phyloP scores from a whole-genome alignment of 2,797 vertebrate species.

The Cottoperca gobio region DNA sequence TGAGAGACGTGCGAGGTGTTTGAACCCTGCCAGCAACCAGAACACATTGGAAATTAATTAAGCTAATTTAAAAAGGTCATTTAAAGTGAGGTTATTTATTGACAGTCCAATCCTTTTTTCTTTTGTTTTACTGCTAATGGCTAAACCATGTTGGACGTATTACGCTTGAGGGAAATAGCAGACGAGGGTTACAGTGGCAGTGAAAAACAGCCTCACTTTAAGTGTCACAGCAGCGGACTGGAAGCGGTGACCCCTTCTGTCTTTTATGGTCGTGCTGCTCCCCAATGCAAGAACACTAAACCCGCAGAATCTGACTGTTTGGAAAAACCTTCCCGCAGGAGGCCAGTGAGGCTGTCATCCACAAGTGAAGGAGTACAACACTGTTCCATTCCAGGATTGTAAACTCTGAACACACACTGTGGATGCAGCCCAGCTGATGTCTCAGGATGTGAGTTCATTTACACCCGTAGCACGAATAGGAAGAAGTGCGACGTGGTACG shows the following conservation, averaged over 20 bases:
- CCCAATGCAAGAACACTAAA: conserved; percentile 10
- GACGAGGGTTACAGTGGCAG: neutral
- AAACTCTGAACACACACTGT: no score
- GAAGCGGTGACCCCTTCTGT: conserved; percentile 44
- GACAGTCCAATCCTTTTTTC: neutral
- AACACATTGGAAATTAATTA: conserved; percentile 23
- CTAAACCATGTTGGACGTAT: conserved; percentile 25
- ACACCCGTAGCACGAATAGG: neutral
- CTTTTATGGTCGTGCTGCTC: conserved; percentile 28
- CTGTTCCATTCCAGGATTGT: no score
- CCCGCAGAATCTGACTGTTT: conserved; percentile 43
- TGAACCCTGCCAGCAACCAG: neutral
- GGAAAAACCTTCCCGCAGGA: conserved; percentile 15
- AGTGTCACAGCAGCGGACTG: conserved; percentile 19
- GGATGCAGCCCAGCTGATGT: neutral
- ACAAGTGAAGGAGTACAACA: neutral
- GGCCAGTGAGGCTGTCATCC: conserved; percentile 17
- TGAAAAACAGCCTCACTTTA: conserved; percentile 3
- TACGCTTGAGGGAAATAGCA: conserved; percentile 5
- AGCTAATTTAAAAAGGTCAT: conserved; percentile 34
- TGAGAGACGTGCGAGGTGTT: conserved; percentile 8
- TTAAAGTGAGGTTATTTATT: conserved; percentile 42
- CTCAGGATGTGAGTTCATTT: neutral
- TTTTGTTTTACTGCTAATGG: conserved; percentile 32
- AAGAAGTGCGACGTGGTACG: neutral